Base-by-base conservation (phyloP, 2,113 vertebrate genomes). In the Glareola pratincola region DNA sequence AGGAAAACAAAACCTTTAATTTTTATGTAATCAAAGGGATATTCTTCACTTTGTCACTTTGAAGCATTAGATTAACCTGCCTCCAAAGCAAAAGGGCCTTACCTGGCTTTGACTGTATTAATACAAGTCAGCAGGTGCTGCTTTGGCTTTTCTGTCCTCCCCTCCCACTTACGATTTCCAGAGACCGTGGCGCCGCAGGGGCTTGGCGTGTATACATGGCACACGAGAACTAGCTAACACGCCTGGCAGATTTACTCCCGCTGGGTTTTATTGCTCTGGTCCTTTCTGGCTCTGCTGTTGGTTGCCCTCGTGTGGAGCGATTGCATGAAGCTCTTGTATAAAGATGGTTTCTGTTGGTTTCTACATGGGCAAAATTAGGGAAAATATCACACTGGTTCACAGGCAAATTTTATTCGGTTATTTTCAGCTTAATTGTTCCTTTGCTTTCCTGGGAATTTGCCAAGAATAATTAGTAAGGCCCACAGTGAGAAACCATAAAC, bases 311-410 rank as follows among this genome's bases (percentile, higher is more conserved):
- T n/a, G 23, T 56, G 51, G 36, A 37, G 30, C 8, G 47, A 45
- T 30, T 41, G 45, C 41, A 54, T 0, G 0, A 86, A 62, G 54
- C 59, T 66, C 21, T 21, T 62, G 5, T 34, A 15, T 80, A 64
- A 69, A 66, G 14, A 20, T 19, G 4, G 9, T 45, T 92, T 91
- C 47, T 64, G 13, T 51, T 73, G 14, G 60, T 62, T 91, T 85
- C 43, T 60, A 0, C 2, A 0, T 1, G 1, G 20, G 56, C 34
- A 23, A 36, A 85, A 67, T 18, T n/a, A 23, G 26, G 32, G 14
- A 22, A 48, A 76, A 36, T 60, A 59, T 41, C 11, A 27, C 48
- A 26, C 11, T 43, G 45, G 83, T 37, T 66, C 60, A 69, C 11
- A 2, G 60, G 14, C 15, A 63, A 20, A 41, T 90, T 71, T 54